Evolutionary conservation across 2,113 vertebrate species (phyloP).

Genomic region (Synchiropus splendidus): DNA sequence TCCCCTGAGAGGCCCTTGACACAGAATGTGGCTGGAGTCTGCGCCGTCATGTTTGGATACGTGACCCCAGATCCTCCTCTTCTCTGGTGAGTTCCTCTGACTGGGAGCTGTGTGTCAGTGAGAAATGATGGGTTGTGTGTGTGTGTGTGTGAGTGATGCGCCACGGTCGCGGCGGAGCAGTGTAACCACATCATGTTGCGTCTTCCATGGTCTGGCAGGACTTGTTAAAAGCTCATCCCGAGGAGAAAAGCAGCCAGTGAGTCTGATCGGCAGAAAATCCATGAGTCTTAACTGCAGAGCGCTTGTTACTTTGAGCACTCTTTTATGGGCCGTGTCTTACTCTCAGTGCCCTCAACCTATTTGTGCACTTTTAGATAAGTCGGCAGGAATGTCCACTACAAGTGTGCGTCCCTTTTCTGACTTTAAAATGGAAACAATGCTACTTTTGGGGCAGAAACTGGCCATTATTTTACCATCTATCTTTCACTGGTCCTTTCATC

Average conservation of each 20-base stretch:
- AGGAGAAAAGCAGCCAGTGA: constrained; percentile 21
- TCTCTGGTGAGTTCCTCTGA: constrained; percentile 27
- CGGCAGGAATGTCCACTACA: too few relatives aligned
- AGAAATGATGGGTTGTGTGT: constrained; percentile 35
- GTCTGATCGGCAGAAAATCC: constrained; percentile 41
- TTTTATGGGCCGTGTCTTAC: too few relatives aligned
- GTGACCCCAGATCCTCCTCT: constrained; percentile 22
- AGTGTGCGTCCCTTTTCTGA: too few relatives aligned
- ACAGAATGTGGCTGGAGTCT: constrained; percentile 22
- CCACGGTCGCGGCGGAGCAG: constrained; percentile 30
- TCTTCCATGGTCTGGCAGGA: constrained; percentile 21
- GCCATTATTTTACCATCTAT: too few relatives aligned
- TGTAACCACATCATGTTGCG: constrained; percentile 38
- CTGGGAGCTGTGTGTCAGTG: constrained; percentile 26
- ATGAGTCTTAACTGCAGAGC: constrained; percentile 25
- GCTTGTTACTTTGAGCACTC: too few relatives aligned
- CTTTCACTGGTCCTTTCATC: too few relatives aligned
- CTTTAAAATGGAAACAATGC: too few relatives aligned
- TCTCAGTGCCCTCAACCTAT: too few relatives aligned
- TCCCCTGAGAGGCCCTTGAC: constrained; percentile 12
- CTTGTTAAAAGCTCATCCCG: constrained; percentile 42
- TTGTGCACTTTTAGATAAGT: too few relatives aligned
- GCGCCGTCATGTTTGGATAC: too few relatives aligned
- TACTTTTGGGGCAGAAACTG: too few relatives aligned
- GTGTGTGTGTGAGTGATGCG: too few relatives aligned